These are phyloP conservation scores for Phortica okadai DNA, from an alignment of 2,888 invertebrate species.

Conservation along the genomic window DNA sequence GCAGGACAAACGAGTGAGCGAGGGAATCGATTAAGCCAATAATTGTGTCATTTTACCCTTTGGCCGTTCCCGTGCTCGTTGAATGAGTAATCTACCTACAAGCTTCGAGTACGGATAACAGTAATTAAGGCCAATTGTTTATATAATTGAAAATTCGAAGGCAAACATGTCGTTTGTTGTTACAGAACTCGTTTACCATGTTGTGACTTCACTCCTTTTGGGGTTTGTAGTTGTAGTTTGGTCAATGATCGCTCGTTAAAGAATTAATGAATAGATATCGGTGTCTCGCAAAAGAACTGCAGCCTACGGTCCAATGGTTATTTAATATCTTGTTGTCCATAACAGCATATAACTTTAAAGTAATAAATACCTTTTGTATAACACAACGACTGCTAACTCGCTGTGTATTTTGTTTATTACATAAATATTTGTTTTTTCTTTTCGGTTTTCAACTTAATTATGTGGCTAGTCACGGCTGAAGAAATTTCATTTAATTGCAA, in stretches of 20 bases:
- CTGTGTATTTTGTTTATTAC: too few species aligned
- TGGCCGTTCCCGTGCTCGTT: conserved; percentile 32
- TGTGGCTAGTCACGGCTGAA: too few species aligned
- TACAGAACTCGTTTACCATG: conserved; percentile 34
- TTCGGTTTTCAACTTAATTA: too few species aligned
- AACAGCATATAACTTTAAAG: too few species aligned
- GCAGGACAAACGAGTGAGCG: conserved; percentile 7
- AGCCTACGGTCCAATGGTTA: too few species aligned
- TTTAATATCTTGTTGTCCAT: too few species aligned
- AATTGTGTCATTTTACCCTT: conserved; percentile 68
- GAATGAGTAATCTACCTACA: background rate
- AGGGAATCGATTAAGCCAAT: conserved; percentile 42
- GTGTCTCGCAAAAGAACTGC: too few species aligned
- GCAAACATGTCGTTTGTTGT: conserved; percentile 66
- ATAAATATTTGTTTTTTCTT: too few species aligned
- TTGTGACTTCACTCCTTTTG: background rate
- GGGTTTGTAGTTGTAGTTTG: background rate
- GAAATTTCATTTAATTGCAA: too few species aligned
- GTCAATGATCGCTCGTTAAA: background rate
- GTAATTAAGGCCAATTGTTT: conserved; percentile 69
- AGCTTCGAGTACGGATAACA: conserved; percentile 35
- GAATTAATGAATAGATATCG: too few species aligned
- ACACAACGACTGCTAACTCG: too few species aligned
- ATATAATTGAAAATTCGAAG: conserved; percentile 64
- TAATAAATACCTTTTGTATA: too few species aligned